Conservation (phyloP, 2,888 invertebrate species). For the Lordiphosa andalusiaca region DNA sequence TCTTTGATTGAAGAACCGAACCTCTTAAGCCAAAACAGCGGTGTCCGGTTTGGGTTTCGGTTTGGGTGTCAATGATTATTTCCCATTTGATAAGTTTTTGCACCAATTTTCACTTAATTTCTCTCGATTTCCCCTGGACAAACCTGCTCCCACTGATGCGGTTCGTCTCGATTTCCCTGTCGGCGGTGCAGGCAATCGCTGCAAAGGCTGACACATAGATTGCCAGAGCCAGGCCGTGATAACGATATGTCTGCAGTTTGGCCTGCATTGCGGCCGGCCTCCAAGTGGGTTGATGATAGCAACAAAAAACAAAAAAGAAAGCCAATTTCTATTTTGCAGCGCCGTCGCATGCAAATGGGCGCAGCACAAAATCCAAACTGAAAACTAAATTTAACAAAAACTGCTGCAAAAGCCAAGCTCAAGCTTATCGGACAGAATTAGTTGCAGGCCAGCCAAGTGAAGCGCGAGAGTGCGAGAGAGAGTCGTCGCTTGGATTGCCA, state of each 20-base stretch:
- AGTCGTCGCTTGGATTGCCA: slow-evolving; percentile 9
- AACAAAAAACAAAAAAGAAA: slow-evolving; percentile 8
- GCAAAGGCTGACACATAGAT: slow-evolving; percentile 24
- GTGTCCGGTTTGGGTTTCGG: too few relatives aligned
- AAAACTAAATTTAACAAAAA: slow-evolving; percentile 48
- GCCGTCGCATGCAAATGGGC: slow-evolving; percentile 52
- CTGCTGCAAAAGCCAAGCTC: slow-evolving; percentile 37
- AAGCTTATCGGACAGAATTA: slow-evolving; percentile 52
- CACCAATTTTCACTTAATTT: slow-evolving; percentile 1
- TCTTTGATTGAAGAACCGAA: too few relatives aligned
- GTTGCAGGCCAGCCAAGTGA: slow-evolving; percentile 7
- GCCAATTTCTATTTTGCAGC: slow-evolving; percentile 37
- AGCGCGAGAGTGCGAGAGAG: slow-evolving; percentile 12
- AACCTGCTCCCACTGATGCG: slow-evolving; percentile 24
- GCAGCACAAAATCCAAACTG: slow-evolving; percentile 65
- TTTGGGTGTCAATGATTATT: not conserved
- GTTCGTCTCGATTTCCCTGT: slow-evolving; percentile 9
- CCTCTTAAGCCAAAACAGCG: too few relatives aligned
- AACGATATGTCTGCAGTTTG: slow-evolving; percentile 1
- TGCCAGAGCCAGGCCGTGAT: slow-evolving; percentile 8
- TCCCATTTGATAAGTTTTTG: not conserved
- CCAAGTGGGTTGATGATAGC: not conserved
- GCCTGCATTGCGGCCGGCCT: not conserved
- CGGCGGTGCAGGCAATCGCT: slow-evolving; percentile 18
- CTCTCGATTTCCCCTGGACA: slow-evolving; percentile 1